A percentile compares a stretch with the other conserved stretches of the same genome.
Conservation (phyloP, 2,797 vertebrate genomes). For the Florisuga fusca region DNA sequence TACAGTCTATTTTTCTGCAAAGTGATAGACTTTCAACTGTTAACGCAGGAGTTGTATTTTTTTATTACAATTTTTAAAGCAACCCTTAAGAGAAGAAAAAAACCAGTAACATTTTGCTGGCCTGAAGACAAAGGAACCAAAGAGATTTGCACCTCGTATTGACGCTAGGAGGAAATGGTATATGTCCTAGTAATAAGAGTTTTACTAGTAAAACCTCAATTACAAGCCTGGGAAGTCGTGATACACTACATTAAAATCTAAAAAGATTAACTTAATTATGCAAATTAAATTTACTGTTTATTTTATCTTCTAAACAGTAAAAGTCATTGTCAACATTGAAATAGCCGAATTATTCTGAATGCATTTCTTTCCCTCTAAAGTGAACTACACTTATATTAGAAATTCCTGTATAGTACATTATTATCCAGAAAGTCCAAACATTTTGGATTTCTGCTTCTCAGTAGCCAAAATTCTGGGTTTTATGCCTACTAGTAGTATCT, state of each 20-base stretch:
- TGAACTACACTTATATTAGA: conserved; percentile 13
- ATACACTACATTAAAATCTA: conserved; percentile 69
- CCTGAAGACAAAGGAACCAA: conserved; percentile 51
- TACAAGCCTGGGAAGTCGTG: conserved; percentile 51
- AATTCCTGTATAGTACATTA: background rate
- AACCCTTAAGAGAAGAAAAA: conserved; percentile 63
- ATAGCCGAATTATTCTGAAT: conserved; percentile 39
- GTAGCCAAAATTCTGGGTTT: background rate
- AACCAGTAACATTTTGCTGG: conserved; percentile 43
- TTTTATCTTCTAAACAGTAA: conserved; percentile 65
- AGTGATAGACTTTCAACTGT: conserved; percentile 82
- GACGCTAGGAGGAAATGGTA: conserved; percentile 47
- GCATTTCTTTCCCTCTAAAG: conserved; percentile 26
- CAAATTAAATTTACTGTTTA: conserved; percentile 71
- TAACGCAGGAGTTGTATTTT: conserved; percentile 71
- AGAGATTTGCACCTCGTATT: conserved; percentile 35
- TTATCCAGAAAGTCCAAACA: background rate
- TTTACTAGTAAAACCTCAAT: conserved; percentile 73
- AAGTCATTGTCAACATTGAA: conserved; percentile 62
- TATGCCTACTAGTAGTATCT: background rate
- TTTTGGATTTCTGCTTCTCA: background rate
- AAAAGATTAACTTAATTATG: conserved; percentile 74
- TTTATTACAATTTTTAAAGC: conserved; percentile 77
- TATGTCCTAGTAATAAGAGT: conserved; percentile 59
- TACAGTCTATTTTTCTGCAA: conserved; percentile 88